Evolutionary conservation across 2,888 invertebrate genomes (phyloP), one percentile per base, ranked within the genome.

Genomic region (Polylopha cassiicola): DNA sequence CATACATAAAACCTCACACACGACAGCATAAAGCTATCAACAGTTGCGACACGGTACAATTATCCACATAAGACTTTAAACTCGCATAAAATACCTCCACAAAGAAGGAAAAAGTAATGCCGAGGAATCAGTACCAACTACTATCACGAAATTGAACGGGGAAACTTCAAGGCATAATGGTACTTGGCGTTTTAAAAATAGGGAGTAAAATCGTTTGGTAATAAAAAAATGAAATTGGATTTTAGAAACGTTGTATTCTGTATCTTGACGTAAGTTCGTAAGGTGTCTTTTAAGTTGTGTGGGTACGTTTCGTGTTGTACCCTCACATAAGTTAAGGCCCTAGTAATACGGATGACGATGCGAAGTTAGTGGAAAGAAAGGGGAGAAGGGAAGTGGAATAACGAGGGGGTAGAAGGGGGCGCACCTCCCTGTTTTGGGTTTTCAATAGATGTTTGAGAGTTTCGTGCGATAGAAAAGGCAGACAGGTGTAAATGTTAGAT

Each of bases 261-360:
- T 17, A 48, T 61, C 57, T 11, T 68, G 48, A 3, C 0, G 0
- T 0, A 0, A 1, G 0, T 0, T 0, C 0, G 0, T 3, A 57
- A 66, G 30, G 65, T 59, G 17, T 2, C 29, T 21, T 54, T 64
- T 73, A 16, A 27, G 8, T 21, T 58, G 57, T 6, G 5, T 2
- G 4, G 9, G 7, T 2, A 7, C 30, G 37, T 38, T 30, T 31
- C 13, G 24, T 23, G 11, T 24, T 20, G 49, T 73, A 74, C 75
- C 71, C 70, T 73, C 80, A 81, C 79, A 79, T 81, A 82, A 82
- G 81, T 81, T 80, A 81, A 77, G 70, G 77, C 79, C 64, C 77
- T 79, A 84, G 84, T 81, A 84, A 84, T 84, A 84, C 74, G 77
- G 76, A 81, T 84, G 84, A 81, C 84, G 82, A 79, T 75, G 84